A percentile compares a stretch with the other conserved stretches of the same genome.
These are phyloP conservation scores for Catocala nupta DNA, from an alignment of 2,888 invertebrate species.

Conservation along the genomic window DNA sequence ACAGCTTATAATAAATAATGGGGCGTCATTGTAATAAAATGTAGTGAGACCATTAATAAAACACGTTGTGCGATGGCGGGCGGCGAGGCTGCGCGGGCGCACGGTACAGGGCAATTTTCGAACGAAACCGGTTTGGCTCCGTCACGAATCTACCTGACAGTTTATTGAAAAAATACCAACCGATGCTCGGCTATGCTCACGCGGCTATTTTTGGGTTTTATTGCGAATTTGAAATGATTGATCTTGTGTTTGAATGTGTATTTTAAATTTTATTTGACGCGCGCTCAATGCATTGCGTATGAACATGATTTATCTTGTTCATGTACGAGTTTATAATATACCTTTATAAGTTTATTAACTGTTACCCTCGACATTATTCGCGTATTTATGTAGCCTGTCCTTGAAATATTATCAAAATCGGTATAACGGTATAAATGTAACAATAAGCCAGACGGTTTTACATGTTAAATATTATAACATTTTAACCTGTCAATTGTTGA, in stretches of 20 bases:
- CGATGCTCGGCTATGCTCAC: not conserved
- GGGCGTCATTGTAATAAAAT: not conserved
- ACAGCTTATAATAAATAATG: not conserved
- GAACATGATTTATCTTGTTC: no score
- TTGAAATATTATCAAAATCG: no score
- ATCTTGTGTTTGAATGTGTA: not conserved
- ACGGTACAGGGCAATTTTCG: slow-evolving; percentile 55
- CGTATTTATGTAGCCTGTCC: no score
- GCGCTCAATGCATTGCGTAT: not conserved
- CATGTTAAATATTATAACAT: no score
- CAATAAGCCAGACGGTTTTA: no score
- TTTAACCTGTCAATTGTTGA: no score
- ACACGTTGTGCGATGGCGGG: slow-evolving; percentile 6
- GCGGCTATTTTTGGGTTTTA: slow-evolving; percentile 10
- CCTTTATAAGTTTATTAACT: no score
- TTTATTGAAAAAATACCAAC: slow-evolving; percentile 36
- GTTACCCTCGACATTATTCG: no score
- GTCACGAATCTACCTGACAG: slow-evolving; percentile 53
- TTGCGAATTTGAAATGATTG: slow-evolving; percentile 12
- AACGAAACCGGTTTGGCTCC: slow-evolving; percentile 55
- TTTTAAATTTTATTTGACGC: not conserved
- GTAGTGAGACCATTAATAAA: slow-evolving; percentile 13
- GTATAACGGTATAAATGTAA: no score
- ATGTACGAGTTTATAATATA: no score
- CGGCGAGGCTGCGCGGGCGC: slow-evolving; percentile 23